A percentile compares a stretch with the other conserved stretches of the same genome.
Conservation (phyloP, 2,113 vertebrate species). For the Oncorhynchus keta region DNA sequence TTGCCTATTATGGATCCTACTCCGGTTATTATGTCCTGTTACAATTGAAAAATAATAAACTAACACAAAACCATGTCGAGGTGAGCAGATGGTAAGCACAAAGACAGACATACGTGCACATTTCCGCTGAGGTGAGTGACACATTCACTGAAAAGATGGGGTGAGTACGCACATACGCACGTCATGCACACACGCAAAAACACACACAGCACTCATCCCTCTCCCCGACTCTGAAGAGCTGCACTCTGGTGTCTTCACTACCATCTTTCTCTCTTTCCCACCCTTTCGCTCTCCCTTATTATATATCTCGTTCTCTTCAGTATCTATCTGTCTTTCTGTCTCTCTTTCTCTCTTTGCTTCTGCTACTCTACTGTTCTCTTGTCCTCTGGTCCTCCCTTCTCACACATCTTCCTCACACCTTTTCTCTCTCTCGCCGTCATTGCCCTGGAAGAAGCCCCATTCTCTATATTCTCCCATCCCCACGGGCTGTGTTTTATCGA, state of each 20-base stretch:
- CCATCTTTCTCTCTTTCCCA: constrained; percentile 18
- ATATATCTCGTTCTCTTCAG: constrained; percentile 32
- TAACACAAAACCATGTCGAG: constrained; percentile 29
- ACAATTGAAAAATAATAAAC: background rate
- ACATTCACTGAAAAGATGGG: constrained; percentile 52
- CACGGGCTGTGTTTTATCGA: constrained; percentile 64
- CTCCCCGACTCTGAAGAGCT: constrained; percentile 36
- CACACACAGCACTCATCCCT: constrained; percentile 47
- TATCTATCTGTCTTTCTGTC: constrained; percentile 2
- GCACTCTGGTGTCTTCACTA: constrained; percentile 34
- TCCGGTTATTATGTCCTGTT: background rate
- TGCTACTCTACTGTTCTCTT: background rate
- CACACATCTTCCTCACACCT: constrained; percentile 49
- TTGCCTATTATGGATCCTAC: background rate
- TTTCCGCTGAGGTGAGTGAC: constrained; percentile 57
- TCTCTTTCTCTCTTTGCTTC: background rate
- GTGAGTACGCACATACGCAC: constrained; percentile 24
- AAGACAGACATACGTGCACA: constrained; percentile 42
- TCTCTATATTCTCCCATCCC: constrained; percentile 54
- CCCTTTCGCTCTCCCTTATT: constrained; percentile 17
- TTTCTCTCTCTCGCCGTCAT: constrained; percentile 26
- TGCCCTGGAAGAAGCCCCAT: constrained; percentile 50
- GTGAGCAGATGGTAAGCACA: constrained; percentile 47
- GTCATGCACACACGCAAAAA: background rate
- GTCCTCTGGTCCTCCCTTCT: constrained; percentile 13